phyloP scores from a whole-genome alignment of 2,888 invertebrate genomes.

The Dryobota labecula region DNA sequence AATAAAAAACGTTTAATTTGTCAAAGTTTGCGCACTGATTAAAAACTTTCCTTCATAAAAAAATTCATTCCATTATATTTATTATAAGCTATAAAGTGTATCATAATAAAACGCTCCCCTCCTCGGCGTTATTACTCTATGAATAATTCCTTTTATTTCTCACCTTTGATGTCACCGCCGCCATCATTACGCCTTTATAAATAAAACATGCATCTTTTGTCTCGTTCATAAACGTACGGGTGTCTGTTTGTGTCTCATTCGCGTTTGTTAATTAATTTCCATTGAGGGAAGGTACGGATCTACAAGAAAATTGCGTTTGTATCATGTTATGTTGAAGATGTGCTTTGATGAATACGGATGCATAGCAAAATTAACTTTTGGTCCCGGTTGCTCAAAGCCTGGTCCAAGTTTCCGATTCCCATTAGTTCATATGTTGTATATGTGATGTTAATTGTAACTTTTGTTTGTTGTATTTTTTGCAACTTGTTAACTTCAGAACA shows the following conservation, averaged over 20 bases:
- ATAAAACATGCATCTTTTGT: slow-evolving; percentile 65
- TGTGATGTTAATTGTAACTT: background rate
- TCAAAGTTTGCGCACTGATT: too few species aligned
- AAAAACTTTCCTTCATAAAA: too few species aligned
- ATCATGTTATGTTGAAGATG: slow-evolving; percentile 7
- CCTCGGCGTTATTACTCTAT: slow-evolving; percentile 63
- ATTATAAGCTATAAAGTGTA: slow-evolving; percentile 42
- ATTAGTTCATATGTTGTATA: background rate
- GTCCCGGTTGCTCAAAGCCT: background rate
- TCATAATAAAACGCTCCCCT: slow-evolving; percentile 33
- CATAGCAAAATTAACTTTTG: background rate
- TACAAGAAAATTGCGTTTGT: slow-evolving; percentile 15
- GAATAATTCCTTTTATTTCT: slow-evolving; percentile 71
- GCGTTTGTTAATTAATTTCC: slow-evolving; percentile 43
- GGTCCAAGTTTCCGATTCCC: background rate
- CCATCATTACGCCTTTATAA: slow-evolving; percentile 63
- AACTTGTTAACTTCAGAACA: too few species aligned
- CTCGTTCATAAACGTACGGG: slow-evolving; percentile 38
- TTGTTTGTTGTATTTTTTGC: background rate
- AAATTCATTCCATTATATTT: slow-evolving; percentile 42
- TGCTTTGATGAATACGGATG: background rate
- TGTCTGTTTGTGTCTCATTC: slow-evolving; percentile 24
- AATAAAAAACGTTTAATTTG: too few species aligned
- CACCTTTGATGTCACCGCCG: slow-evolving; percentile 68
- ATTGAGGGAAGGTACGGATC: slow-evolving; percentile 5